phyloP scores from a whole-genome alignment of 2,888 invertebrate species.

The Eumacrocentrus americanus region DNA sequence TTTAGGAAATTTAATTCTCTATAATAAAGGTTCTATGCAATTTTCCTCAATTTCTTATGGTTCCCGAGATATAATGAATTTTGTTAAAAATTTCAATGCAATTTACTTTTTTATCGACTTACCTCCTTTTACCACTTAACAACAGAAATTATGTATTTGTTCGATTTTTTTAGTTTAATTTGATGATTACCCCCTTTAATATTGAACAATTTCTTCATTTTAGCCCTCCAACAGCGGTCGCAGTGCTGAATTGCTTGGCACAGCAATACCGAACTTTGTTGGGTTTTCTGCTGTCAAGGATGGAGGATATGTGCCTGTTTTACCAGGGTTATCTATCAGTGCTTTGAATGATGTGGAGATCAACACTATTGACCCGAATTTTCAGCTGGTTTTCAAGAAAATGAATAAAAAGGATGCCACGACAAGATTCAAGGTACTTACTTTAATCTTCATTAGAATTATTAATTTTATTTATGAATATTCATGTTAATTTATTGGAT shows the following conservation, averaged over 20 bases:
- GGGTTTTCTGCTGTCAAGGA: slow-evolving; percentile 72
- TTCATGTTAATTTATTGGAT: neutral
- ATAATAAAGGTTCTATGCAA: too few species aligned
- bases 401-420: slow-evolving; percentile 88
- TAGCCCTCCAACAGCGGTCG: slow-evolving; percentile 92
- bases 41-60: too few species aligned
- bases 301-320: slow-evolving; percentile 67
- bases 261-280: slow-evolving; percentile 66
- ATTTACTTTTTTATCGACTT: slow-evolving; percentile 12
- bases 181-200: too few species aligned
- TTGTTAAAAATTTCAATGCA: too few species aligned
- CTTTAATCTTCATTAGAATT: slow-evolving; percentile 11
- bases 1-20: too few species aligned
- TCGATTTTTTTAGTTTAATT: too few species aligned
- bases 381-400: slow-evolving; percentile 82
- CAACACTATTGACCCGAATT: slow-evolving; percentile 71
- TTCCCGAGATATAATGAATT: too few species aligned
- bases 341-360: slow-evolving; percentile 69
- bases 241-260: slow-evolving; percentile 80
- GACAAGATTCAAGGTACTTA: slow-evolving; percentile 82
- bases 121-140: slow-evolving; percentile 18
- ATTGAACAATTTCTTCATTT: slow-evolving; percentile 45
- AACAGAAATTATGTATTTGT: neutral
- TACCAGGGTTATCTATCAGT: slow-evolving; percentile 63
- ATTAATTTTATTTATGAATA: slow-evolving; percentile 1